Evolutionary conservation across 2,797 vertebrate species (phyloP), one percentile per base, ranked within the genome.

Genomic region (Syncerus caffer): DNA sequence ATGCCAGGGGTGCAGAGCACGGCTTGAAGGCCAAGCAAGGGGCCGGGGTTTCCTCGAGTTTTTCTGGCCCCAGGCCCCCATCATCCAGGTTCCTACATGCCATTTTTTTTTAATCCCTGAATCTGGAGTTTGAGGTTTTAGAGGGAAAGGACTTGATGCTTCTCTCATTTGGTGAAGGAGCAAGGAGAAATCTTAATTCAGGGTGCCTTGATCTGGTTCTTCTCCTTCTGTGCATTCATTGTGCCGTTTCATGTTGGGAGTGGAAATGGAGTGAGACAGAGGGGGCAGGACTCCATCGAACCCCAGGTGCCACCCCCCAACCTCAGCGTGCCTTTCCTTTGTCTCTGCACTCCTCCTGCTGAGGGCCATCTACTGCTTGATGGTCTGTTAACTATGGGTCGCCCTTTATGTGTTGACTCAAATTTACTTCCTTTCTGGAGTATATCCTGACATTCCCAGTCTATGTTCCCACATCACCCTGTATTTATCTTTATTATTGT

Each of bases 221-320:
- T 57, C 25, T 78, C 45, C 12, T 50, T 53, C 53, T 25, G n/a
- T 7, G 17, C 6, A 2, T 14, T 23, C 7, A 55, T 3, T 6
- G 16, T 14, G 45, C 19, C 55, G 10, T 14, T 16, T 10, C 2
- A 2, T 0, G 4, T 53, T n/a, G 29, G 78, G 23, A 25, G 45
- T 13, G 38, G 85, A 74, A 38, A 9, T 4, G 29, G 27, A 23
- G 29, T 42, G 50, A 15, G 5, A 1, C 2, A 31, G 57, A 38
- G n/a, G 67, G 50, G 2, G 13, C 0, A 0, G 7, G 29, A 42
- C 17, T 47, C 60, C 12, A 2, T n/a, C 3, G 8, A 2, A 7
- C 5, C 7, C 25, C 7, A 0, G 1, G 2, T 1, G 19, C n/a
- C 17, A 9, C 29, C 17, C 27, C 74, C 31, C 23, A 16, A 16